Conservation (phyloP, 2,797 vertebrate species). For the Neosilurus hyrtlii region DNA sequence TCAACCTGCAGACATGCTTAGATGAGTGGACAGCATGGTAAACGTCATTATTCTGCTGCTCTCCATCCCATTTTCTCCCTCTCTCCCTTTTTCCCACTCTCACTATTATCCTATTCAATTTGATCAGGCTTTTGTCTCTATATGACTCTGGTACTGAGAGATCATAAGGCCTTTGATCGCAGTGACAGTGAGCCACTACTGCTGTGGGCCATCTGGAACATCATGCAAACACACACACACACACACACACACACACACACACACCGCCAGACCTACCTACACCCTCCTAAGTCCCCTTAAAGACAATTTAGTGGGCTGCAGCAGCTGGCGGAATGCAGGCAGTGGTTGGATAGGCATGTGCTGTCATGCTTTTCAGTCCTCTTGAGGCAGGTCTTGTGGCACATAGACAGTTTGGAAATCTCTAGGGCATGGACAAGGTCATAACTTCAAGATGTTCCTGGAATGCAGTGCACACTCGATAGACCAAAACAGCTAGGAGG, state of each 20-base stretch:
- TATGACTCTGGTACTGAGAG: slow-evolving; percentile 43
- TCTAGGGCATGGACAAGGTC: slow-evolving; percentile 20
- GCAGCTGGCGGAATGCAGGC: slow-evolving; percentile 15
- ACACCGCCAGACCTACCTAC: slow-evolving; percentile 22
- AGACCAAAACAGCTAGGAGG: slow-evolving; percentile 15
- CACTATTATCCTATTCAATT: slow-evolving; percentile 35
- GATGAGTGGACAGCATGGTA: background rate
- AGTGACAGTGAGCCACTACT: slow-evolving; percentile 19
- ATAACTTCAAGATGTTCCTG: slow-evolving; percentile 27
- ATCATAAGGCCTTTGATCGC: slow-evolving; percentile 43
- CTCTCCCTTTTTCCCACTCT: background rate
- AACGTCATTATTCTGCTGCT: background rate
- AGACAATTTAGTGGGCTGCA: slow-evolving; percentile 7
- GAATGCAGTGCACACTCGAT: slow-evolving; percentile 6
- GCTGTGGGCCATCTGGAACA: slow-evolving; percentile 45
- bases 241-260: slow-evolving; percentile 11
- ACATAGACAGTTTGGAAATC: slow-evolving; percentile 18
- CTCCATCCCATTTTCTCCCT: background rate
- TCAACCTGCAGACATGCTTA: slow-evolving; percentile 9
- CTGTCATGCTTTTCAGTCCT: slow-evolving; percentile 7
- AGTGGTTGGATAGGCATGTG: slow-evolving; percentile 6
- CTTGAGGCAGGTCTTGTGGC: slow-evolving; percentile 13
- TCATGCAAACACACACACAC: background rate
- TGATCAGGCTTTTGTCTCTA: slow-evolving; percentile 36
- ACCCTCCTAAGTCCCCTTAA: slow-evolving; percentile 5